A percentile compares a stretch with the other conserved stretches of the same genome.
phyloP scores from a whole-genome alignment of 2,888 invertebrate species.

The Cantharis flavilabris region DNA sequence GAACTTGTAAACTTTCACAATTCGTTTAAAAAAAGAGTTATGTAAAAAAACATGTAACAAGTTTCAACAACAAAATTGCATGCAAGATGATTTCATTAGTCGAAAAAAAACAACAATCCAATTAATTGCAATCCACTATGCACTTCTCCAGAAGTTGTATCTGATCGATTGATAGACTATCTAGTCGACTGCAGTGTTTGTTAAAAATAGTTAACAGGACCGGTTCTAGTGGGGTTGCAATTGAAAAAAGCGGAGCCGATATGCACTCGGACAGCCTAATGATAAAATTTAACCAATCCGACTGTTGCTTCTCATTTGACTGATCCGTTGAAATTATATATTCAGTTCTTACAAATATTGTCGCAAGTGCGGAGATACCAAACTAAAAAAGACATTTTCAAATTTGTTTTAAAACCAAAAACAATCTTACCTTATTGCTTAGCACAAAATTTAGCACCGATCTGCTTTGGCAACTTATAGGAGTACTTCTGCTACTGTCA shows the following conservation, averaged over 20 bases:
- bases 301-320: slow-evolving; percentile 46
- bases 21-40: background rate
- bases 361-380: slow-evolving; percentile 61
- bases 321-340: slow-evolving; percentile 52
- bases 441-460: slow-evolving; percentile 56
- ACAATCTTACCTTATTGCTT: slow-evolving; percentile 57
- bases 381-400: slow-evolving; percentile 54
- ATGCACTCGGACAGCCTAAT: slow-evolving; percentile 58
- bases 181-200: slow-evolving; percentile 48
- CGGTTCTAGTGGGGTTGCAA: slow-evolving; percentile 48
- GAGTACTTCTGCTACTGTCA: slow-evolving; percentile 49
- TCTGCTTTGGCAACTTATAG: slow-evolving; percentile 51
- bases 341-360: slow-evolving; percentile 59
- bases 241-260: slow-evolving; percentile 31
- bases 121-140: slow-evolving; percentile 39
- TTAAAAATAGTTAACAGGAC: slow-evolving; percentile 48
- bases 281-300: slow-evolving; percentile 61
- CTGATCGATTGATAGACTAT: slow-evolving; percentile 43
- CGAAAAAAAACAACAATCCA: background rate
- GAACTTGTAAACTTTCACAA: background rate
- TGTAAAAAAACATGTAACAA: background rate
- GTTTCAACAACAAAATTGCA: background rate
- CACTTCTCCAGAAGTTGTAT: slow-evolving; percentile 45
- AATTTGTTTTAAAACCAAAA: background rate
- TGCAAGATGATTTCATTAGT: background rate